Evolutionary conservation across 1,140 invertebrate genomes (phyloP), one percentile per base, ranked within the genome.

Genomic region (Radopholus similis): DNA sequence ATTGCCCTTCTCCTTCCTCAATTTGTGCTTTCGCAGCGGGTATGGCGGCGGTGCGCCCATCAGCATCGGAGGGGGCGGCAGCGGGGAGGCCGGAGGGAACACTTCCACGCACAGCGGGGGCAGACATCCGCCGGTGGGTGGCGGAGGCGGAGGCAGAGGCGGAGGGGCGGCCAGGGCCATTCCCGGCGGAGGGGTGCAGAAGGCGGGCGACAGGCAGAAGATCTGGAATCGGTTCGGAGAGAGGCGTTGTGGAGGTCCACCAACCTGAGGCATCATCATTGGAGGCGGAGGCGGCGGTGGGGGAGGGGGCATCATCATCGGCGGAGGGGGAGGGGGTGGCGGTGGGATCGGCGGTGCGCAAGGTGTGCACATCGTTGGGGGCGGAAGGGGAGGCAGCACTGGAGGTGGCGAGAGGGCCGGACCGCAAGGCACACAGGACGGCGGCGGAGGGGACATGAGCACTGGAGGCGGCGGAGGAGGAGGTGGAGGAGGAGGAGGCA

Each of bases 81-180:
- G n/a, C 3, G 55, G 55, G 18, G 34, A 23, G 21, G 18, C 26
- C 18, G 57, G 57, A n/a, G 57, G 57, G 15, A 59, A 18, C 23
- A 59, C 57, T 44, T 59, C 57, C 11, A 59, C 57, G 26, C 57
- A 59, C 15, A 59, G 23, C 28, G 57, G 57, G 15, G 57, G 57
- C 42, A 59, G 21, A 21, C 57, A 66, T n/a, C n/a, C n/a, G 21
- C 53, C 9, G n/a, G 64, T 51, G 8, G 26, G 13, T 8, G 55
- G 63, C 26, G 34, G 35, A n/a, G 57, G 34, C 26, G 66, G 64
- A 37, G 44, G 64, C 37, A 57, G 58, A 13, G 26, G 2, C 30
- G 23, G n/a, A 4, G 59, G 64, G 18, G 54, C 30, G 57, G 34
- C n/a, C n/a, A n/a, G n/a, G n/a, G n/a, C n/a, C n/a, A n/a, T n/a